A percentile compares a stretch with the other conserved stretches of the same genome.
These are phyloP conservation scores for Parazoanthus darwini DNA, from an alignment of 92 coral and sea anemone genomes.

Conservation along the genomic window DNA sequence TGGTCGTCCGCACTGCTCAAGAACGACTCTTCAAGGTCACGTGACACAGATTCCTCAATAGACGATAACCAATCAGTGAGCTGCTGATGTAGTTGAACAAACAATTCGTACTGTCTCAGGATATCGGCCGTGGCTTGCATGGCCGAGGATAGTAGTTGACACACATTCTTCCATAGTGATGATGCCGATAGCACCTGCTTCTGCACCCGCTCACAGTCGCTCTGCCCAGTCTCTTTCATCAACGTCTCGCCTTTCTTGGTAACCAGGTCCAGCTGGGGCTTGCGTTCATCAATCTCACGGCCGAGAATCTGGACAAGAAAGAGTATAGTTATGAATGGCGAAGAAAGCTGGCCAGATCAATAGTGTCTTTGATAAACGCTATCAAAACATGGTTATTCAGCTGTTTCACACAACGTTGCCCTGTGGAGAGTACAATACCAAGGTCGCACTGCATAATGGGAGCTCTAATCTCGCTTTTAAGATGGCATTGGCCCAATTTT, in stretches of 20 bases:
- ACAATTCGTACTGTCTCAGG: conserved; percentile 67
- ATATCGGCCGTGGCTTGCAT: conserved; percentile 76
- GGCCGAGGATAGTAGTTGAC: conserved; percentile 70
- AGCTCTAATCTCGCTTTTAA: too few relatives aligned
- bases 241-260: conserved; percentile 76
- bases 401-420: too few relatives aligned
- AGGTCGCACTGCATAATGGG: too few relatives aligned
- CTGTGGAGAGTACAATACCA: too few relatives aligned
- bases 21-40: conserved; percentile 89
- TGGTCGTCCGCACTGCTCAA: conserved; percentile 94
- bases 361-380: too few relatives aligned
- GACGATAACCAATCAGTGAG: conserved; percentile 82
- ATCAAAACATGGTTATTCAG: too few relatives aligned
- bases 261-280: conserved; percentile 84
- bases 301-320: conserved; percentile 65
- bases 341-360: background rate
- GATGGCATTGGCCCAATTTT: too few relatives aligned
- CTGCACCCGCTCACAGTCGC: conserved; percentile 88
- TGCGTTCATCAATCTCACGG: conserved; percentile 84
- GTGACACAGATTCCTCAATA: conserved; percentile 88
- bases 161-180: conserved; percentile 81
- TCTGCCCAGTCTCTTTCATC: conserved; percentile 73
- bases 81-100: conserved; percentile 62
- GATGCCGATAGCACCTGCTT: conserved; percentile 88
- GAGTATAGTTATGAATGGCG: background rate